Percentiles rank a stretch among this genome's conserved stretches.
Conservation (phyloP, 2,113 vertebrate species). For the Kryptolebias marmoratus region DNA sequence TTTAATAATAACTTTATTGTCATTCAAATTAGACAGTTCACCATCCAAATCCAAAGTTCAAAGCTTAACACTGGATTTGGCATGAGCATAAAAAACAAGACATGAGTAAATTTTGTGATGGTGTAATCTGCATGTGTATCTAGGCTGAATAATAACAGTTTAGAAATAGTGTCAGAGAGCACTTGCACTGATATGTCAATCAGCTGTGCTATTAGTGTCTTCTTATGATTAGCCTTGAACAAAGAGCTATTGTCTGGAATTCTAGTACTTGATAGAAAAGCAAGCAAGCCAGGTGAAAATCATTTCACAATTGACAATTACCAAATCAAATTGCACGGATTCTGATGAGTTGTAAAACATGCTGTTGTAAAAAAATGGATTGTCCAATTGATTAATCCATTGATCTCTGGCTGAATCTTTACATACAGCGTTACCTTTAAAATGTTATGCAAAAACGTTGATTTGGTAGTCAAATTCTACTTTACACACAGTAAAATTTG, state of each 20-base stretch:
- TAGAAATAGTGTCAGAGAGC: no score
- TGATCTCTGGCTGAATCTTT: neutral
- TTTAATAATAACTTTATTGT: no score
- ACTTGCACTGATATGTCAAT: no score
- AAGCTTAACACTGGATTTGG: no score
- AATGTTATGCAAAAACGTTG: neutral
- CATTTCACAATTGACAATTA: neutral
- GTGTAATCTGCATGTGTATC: no score
- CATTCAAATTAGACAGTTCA: no score
- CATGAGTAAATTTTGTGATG: no score
- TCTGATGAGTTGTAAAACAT: neutral
- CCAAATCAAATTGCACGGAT: neutral
- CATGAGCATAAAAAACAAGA: no score
- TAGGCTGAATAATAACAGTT: no score
- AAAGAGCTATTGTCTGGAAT: neutral
- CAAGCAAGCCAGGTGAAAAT: neutral
- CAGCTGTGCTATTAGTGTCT: no score
- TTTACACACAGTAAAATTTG: neutral
- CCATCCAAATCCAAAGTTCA: no score
- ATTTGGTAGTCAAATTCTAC: neutral
- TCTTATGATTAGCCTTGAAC: no score
- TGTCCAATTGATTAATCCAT: neutral
- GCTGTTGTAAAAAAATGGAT: neutral
- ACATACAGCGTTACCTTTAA: neutral
- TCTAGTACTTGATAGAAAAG: neutral